Evolutionary conservation across 2,888 invertebrate species (phyloP).

Genomic region (Spodoptera picta): DNA sequence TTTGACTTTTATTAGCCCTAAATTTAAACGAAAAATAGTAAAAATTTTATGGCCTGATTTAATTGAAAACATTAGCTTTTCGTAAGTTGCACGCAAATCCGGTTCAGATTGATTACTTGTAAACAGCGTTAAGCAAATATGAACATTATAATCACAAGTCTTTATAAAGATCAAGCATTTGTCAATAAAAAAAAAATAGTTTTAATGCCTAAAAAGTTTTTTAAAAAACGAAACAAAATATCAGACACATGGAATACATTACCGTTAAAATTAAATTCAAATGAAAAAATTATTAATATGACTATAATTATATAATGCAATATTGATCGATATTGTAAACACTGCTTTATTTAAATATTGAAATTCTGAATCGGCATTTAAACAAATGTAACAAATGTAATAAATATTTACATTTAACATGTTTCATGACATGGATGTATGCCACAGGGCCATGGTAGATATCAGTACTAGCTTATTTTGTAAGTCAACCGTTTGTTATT

Average conservation of each 20-base stretch:
- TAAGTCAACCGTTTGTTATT: constrained; percentile 10
- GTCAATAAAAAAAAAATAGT: not conserved
- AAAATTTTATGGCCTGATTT: constrained; percentile 40
- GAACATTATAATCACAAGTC: not conserved
- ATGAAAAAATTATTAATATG: too few relatives aligned
- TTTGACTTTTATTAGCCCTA: constrained; percentile 65
- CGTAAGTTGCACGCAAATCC: constrained; percentile 27
- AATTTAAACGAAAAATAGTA: constrained; percentile 49
- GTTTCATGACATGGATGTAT: not conserved
- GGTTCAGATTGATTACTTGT: constrained; percentile 7
- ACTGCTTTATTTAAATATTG: too few relatives aligned
- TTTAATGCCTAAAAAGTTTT: not conserved
- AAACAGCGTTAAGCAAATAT: not conserved
- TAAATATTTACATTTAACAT: not conserved
- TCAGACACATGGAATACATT: too few relatives aligned
- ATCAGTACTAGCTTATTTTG: constrained; percentile 4
- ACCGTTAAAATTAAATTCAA: too few relatives aligned
- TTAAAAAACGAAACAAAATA: not conserved
- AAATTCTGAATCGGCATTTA: not conserved
- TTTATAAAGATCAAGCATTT: not conserved
- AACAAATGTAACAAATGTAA: not conserved
- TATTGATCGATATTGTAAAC: too few relatives aligned
- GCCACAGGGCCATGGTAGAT: not conserved
- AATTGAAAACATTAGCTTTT: constrained; percentile 41
- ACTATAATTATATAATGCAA: too few relatives aligned